These are phyloP conservation scores for Manis pentadactyla DNA, from an alignment of 2,797 vertebrate species.

Conservation along the genomic window DNA sequence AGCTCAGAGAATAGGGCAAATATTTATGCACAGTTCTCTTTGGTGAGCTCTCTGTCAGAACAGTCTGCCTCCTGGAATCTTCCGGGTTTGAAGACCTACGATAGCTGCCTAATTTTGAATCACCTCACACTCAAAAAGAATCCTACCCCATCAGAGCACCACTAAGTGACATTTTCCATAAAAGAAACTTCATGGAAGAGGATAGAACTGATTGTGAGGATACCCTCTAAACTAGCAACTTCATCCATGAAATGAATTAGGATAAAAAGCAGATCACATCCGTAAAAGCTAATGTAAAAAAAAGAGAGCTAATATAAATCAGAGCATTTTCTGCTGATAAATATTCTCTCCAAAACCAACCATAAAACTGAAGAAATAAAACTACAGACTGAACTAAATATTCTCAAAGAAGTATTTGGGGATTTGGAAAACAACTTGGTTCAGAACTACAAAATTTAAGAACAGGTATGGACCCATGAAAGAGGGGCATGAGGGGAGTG, in stretches of 20 bases:
- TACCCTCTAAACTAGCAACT: neutral
- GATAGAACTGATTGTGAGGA: neutral
- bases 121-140: too few species aligned
- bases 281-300: neutral
- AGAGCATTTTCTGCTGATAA: neutral
- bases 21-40: neutral
- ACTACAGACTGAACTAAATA: neutral
- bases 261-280: neutral
- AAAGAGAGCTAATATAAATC: neutral
- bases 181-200: neutral
- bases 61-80: neutral
- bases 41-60: neutral
- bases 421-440: neutral
- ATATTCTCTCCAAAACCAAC: neutral
- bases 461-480: neutral
- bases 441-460: neutral
- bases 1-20: neutral
- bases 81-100: neutral
- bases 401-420: neutral
- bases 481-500: neutral
- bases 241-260: neutral
- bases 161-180: neutral
- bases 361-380: neutral
- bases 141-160: neutral
- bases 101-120: neutral